Base-by-base conservation (phyloP, 2,888 invertebrate genomes). In the Napeogenes sylphis region DNA sequence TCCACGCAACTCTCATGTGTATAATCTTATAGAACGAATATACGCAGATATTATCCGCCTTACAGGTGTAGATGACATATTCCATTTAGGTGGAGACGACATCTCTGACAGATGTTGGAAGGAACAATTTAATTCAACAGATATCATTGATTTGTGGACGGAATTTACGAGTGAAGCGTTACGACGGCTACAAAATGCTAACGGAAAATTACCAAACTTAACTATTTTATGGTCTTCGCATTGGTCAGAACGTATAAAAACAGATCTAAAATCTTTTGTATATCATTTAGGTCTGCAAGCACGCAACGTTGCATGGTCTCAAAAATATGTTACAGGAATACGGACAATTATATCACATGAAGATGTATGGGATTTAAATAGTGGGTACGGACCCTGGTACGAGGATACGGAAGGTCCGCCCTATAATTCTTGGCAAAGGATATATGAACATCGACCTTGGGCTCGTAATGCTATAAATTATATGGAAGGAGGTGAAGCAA, bases 311-410 rank as follows among this genome's bases (percentile, higher is more conserved):
- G 94, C 93, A 85, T 93, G 65, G 94, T 93, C 77, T 92, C 94
- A 77, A 45, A 77, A 74, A 12, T 72, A 77, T 63, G 63, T 81
- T 8, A 91, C 91, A 8, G 94, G 95, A 67, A 84, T 96, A 4
- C 85, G 93, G 65, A 92, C 95, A 56, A 94, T 97, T 59, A 85
- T 96, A 67, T 96, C 96, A 6, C 95, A 96, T 79, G 95, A 95
- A 59, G 95, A 96, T 75, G 94, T 94, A 4, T 95, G 95, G 95
- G 95, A 96, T 80, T 91, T 96, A 70, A 96, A 96, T 77, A 95
- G 94, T 73, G 96, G 96, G 0, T 94, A 93, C 72, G 95, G 95
- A 6, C 92, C 92, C 59, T 96, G 96, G 96, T 87, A 95, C 53
- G 94, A 94, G 3, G 94, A 94, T 61, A 94, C 93, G 0, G 94